Base-by-base conservation (phyloP, 2,888 invertebrate genomes). In the Orchestes rusci region DNA sequence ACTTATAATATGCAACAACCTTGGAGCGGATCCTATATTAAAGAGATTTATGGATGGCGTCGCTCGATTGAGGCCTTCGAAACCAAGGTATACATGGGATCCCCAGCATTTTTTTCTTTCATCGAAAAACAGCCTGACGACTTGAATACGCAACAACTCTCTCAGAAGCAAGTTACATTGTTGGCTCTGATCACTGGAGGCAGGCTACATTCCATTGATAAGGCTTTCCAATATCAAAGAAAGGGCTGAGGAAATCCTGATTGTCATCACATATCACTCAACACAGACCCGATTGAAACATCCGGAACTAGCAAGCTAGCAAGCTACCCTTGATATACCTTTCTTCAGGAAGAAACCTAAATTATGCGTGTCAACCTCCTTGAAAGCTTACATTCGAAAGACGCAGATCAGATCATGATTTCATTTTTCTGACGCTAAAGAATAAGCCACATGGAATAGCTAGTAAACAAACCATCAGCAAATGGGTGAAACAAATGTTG, bases 51-150 rank as follows among this genome's bases (percentile, higher is more conserved):
- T 59, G 20, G 57, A 50, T 39, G 56, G 54, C 2, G 43, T 57
- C 2, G 43, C 47, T 4, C 52, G 48, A 15, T 16, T 55, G 28
- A 51, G 51, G 37, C 58, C 56, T 16, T 18, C 43, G 13, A 50
- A 31, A 48, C 51, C 54, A 3, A 54, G 44, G 39, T 57, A 62
- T 45, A 48, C 45, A 1, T 63, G 62, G 61, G 53, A 64, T 32
- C 57, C 59, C 8, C 38, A 43, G 13, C 13, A 27, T 10, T 50
- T 54, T 13, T 33, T 51, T 23, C 23, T 23, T 23, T 7, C 23
- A 23, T 23, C 23, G 23, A 23, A 23, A 8, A 8, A 7, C 23
- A 23, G 23, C 23, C 23, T 23, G 23, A 23, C 7, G 23, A 23
- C 8, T 8, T 23, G 23, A 23, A 23, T 23, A 7, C 8, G 23